These are phyloP conservation scores for Odontamblyopus lacepedii DNA, from an alignment of 2,797 vertebrate genomes.

Conservation along the genomic window DNA sequence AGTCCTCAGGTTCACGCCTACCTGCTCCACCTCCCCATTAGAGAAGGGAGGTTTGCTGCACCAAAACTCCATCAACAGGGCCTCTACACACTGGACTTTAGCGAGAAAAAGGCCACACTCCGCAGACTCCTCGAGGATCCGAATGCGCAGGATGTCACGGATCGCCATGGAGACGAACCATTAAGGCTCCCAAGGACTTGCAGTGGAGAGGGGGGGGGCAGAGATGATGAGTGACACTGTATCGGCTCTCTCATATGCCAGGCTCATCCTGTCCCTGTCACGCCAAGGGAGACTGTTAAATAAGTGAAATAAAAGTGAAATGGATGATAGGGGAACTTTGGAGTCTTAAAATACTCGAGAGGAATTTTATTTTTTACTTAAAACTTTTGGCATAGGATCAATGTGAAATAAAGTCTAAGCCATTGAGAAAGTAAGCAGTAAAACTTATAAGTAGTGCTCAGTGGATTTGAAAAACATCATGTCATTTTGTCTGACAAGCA, in stretches of 20 bases:
- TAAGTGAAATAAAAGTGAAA: background rate
- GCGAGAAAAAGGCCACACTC: constrained; percentile 65
- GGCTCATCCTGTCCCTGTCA: constrained; percentile 21
- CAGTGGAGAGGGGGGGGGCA: constrained; percentile 15
- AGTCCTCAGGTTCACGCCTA: constrained; percentile 3
- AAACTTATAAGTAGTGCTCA: too few species aligned
- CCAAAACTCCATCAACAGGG: constrained; percentile 68
- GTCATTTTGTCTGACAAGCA: too few species aligned
- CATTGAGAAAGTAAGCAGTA: background rate
- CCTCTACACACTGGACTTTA: constrained; percentile 54
- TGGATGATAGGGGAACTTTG: background rate
- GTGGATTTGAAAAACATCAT: too few species aligned
- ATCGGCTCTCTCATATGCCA: constrained; percentile 17
- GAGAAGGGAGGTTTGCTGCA: constrained; percentile 60
- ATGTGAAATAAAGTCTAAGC: background rate
- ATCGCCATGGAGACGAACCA: constrained; percentile 57
- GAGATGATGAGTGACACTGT: constrained; percentile 15
- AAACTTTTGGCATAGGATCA: too few species aligned
- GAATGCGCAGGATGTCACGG: constrained; percentile 57
- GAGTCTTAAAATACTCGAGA: background rate
- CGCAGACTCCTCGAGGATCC: constrained; percentile 63
- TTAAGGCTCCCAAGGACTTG: constrained; percentile 34
- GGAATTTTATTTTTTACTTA: too few species aligned
- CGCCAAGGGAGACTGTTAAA: background rate
- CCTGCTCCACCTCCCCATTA: constrained; percentile 71